A percentile compares a stretch with the other conserved stretches of the same genome.
Evolutionary conservation across 2,797 vertebrate species (phyloP).

Genomic region (Crotalus adamanteus): DNA sequence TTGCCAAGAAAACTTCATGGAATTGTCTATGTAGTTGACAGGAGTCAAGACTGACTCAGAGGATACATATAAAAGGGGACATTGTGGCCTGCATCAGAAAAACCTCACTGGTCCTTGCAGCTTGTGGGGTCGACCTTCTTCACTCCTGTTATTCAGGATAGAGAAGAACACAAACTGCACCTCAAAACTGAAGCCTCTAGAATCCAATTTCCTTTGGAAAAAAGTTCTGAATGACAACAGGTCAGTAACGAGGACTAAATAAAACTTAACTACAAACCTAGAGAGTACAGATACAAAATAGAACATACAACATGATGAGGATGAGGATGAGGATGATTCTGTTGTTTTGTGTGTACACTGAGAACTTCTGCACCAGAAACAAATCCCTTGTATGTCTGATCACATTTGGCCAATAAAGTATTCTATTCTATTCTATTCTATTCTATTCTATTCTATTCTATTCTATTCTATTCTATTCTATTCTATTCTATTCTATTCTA

Average conservation of each 20-base stretch:
- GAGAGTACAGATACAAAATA: not conserved
- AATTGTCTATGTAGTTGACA: not conserved
- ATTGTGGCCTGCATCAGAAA: not conserved
- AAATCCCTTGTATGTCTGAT: not conserved
- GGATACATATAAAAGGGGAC: not conserved
- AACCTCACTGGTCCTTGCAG: not conserved
- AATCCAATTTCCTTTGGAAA: not conserved
- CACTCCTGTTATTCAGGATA: not conserved
- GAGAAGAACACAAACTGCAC: not conserved
- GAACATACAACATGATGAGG: not conserved
- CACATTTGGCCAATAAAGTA: too few relatives aligned
- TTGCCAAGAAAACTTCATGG: not conserved
- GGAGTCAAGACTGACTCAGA: not conserved
- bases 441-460: too few relatives aligned
- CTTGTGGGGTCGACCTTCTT: not conserved
- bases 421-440: too few relatives aligned
- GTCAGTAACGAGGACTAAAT: not conserved
- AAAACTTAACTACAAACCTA: not conserved
- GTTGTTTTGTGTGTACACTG: not conserved
- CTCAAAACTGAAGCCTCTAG: not conserved
- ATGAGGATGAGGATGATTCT: too few relatives aligned
- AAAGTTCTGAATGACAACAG: not conserved
- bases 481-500: too few relatives aligned
- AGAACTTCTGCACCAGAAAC: not conserved
- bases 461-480: too few relatives aligned